Evolutionary conservation across 2,797 vertebrate species (phyloP).

Genomic region (Ciconia nigra): DNA sequence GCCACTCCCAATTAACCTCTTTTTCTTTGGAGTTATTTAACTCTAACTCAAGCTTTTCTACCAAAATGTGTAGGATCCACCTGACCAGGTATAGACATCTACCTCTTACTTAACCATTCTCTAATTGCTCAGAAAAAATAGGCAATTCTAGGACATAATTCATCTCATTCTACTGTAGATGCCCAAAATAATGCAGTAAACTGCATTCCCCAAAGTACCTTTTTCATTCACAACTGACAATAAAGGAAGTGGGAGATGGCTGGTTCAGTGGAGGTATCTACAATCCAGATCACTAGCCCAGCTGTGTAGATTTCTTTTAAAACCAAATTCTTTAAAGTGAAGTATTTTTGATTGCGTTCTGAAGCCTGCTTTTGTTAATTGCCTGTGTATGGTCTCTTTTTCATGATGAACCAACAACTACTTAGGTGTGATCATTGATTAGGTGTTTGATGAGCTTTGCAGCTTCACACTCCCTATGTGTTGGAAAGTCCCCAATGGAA

Average conservation of each 20-base stretch:
- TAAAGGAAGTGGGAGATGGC: neutral
- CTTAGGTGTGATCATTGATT: neutral
- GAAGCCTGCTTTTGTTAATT: neutral
- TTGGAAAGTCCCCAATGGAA: neutral
- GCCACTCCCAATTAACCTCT: neutral
- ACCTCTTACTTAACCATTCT: neutral
- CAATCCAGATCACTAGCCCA: neutral
- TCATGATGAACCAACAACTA: neutral
- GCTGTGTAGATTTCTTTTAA: neutral
- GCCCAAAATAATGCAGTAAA: neutral
- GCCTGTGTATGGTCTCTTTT: neutral
- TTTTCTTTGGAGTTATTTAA: neutral
- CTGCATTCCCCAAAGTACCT: neutral
- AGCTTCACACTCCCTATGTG: neutral
- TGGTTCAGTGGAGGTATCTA: neutral
- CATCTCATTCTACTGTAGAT: neutral
- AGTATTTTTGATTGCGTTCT: neutral
- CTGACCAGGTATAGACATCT: neutral
- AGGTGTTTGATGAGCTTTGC: neutral
- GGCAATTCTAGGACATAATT: neutral
- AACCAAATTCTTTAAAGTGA: neutral
- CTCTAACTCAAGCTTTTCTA: neutral
- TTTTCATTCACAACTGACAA: neutral
- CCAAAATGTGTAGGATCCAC: neutral
- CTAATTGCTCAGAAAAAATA: neutral